These are phyloP conservation scores for Lasioglossum figueresi DNA, from an alignment of 2,888 invertebrate genomes.

Conservation along the genomic window DNA sequence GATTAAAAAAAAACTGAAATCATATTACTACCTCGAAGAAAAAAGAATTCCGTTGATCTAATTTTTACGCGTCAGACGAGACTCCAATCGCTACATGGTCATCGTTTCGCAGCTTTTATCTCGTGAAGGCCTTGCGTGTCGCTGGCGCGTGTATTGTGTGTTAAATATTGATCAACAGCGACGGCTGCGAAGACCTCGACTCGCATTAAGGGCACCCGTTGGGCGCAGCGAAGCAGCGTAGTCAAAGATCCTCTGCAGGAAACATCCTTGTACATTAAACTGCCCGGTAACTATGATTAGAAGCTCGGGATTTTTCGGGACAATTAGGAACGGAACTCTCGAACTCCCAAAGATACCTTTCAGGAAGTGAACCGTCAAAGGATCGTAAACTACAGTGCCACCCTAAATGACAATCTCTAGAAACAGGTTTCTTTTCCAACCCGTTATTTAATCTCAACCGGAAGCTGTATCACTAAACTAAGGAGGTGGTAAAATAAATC, in stretches of 20 bases:
- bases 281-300: neutral
- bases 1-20: neutral
- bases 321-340: neutral
- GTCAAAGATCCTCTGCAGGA: neutral
- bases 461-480: slow-evolving; percentile 39
- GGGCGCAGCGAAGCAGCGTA: neutral
- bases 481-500: slow-evolving; percentile 15
- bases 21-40: neutral
- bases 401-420: slow-evolving; percentile 51
- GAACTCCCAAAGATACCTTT: neutral
- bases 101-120: slow-evolving; percentile 67
- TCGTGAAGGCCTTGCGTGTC: slow-evolving; percentile 66
- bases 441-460: slow-evolving; percentile 62
- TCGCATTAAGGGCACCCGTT: slow-evolving; percentile 38
- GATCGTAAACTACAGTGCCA: slow-evolving; percentile 37
- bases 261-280: neutral
- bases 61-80: neutral
- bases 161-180: slow-evolving; percentile 60
- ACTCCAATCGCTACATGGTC: slow-evolving; percentile 57
- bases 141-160: slow-evolving; percentile 39
- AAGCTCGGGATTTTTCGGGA: neutral
- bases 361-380: slow-evolving; percentile 19
- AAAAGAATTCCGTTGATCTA: neutral
- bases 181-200: slow-evolving; percentile 46
- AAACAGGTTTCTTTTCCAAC: slow-evolving; percentile 56